These are phyloP conservation scores for Tetraodon nigroviridis DNA, from an alignment of 2,113 vertebrate genomes.

Conservation along the genomic window DNA sequence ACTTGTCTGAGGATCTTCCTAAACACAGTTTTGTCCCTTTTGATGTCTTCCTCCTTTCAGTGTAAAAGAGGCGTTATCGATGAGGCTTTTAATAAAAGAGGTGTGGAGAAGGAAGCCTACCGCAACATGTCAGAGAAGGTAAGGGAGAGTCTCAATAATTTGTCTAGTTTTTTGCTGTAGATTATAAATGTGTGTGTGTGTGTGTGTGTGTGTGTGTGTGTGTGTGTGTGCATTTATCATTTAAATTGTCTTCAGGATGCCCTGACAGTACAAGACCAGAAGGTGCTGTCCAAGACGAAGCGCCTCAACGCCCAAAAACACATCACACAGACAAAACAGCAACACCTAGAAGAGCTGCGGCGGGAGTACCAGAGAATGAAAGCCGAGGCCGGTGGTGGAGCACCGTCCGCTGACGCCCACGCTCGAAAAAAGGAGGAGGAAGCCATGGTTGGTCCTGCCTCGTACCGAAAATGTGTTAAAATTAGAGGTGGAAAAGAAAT, in stretches of 20 bases:
- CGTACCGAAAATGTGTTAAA: background rate
- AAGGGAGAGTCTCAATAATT: constrained; percentile 7
- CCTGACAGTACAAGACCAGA: constrained; percentile 70
- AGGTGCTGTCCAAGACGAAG: constrained; percentile 75
- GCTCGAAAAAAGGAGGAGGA: constrained; percentile 56
- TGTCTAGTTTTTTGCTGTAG: background rate
- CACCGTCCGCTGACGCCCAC: constrained; percentile 10
- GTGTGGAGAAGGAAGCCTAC: constrained; percentile 73
- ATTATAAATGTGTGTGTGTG: background rate
- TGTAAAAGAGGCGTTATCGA: constrained; percentile 76
- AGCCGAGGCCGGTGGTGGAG: constrained; percentile 25
- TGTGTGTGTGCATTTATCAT: background rate
- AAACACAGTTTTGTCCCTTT: background rate
- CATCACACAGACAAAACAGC: constrained; percentile 59
- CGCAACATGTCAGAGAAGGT: constrained; percentile 80
- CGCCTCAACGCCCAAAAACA: constrained; percentile 77
- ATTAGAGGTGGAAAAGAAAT: background rate
- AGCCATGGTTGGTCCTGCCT: constrained; percentile 68
- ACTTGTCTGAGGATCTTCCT: background rate
- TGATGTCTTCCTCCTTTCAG: constrained; percentile 50
- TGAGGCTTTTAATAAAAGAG: constrained; percentile 71
- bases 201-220: too few relatives aligned
- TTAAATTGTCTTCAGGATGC: constrained; percentile 56
- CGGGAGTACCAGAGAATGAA: constrained; percentile 57
- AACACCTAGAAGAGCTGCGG: constrained; percentile 68